Percentiles rank a stretch among this genome's conserved stretches.
Conservation (phyloP, 2,888 invertebrate species). For the Mechanitis mazaeus region DNA sequence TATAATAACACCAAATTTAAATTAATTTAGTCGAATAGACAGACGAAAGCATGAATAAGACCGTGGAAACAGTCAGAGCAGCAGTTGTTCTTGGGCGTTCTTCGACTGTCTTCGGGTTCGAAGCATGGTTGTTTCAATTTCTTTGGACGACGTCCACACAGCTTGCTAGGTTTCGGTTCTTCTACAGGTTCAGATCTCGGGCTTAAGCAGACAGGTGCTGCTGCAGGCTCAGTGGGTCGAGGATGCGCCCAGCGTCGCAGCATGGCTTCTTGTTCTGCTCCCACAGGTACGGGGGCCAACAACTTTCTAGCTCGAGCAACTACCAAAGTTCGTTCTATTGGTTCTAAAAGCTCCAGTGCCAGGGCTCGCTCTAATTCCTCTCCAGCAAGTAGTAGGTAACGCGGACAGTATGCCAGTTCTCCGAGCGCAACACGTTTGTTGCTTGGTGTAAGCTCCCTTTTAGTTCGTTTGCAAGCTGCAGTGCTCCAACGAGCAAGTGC, state of each 20-base stretch:
- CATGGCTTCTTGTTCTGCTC: constrained; percentile 64
- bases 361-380: constrained; percentile 79
- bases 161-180: constrained; percentile 52
- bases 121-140: constrained; percentile 65
- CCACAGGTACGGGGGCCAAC: constrained; percentile 65
- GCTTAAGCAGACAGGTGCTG: constrained; percentile 65
- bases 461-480: constrained; percentile 63
- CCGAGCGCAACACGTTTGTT: constrained; percentile 69
- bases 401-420: constrained; percentile 77
- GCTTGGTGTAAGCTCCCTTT: constrained; percentile 61
- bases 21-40: constrained; percentile 70
- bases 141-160: constrained; percentile 55
- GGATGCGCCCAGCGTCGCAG: constrained; percentile 66
- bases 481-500: constrained; percentile 77
- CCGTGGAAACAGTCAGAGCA: constrained; percentile 72
- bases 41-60: constrained; percentile 69
- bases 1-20: constrained; percentile 6
- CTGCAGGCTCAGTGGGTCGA: constrained; percentile 58
- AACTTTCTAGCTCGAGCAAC: constrained; percentile 60
- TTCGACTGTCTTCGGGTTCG: constrained; percentile 54
- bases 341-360: constrained; percentile 61
- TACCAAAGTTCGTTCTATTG: constrained; percentile 66
- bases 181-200: constrained; percentile 58
- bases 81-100: constrained; percentile 55
- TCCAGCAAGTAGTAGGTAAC: constrained; percentile 81